Conservation (phyloP, 1,140 invertebrate genomes). For the Pseudoatta argentina region DNA sequence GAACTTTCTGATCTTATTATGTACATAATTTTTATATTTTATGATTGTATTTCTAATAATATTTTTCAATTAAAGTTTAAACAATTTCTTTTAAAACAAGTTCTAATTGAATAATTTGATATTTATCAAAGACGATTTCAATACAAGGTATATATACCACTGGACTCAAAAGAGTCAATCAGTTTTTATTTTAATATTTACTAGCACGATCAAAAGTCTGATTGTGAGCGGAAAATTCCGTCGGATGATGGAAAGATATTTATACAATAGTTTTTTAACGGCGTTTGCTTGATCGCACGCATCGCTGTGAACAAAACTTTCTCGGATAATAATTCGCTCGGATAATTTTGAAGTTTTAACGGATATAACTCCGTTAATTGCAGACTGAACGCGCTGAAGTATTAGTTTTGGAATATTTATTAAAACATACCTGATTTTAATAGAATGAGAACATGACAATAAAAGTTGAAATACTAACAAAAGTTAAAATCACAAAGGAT, state of each 20-base stretch:
- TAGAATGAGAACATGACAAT: background rate
- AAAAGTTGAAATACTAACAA: background rate
- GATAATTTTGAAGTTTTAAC: background rate
- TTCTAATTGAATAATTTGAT: too few species aligned
- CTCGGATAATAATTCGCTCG: conserved; percentile 2
- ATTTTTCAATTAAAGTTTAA: too few species aligned
- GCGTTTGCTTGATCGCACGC: background rate
- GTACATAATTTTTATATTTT: too few species aligned
- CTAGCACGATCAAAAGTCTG: background rate
- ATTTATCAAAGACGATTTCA: too few species aligned
- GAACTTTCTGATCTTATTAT: too few species aligned
- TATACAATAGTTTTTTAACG: background rate
- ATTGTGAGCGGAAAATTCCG: background rate
- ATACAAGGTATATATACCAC: too few species aligned
- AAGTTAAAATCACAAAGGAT: background rate
- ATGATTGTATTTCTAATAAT: too few species aligned
- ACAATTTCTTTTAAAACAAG: too few species aligned
- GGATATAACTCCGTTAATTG: background rate
- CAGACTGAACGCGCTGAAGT: background rate
- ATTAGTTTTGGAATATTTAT: background rate
- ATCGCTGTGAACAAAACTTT: background rate
- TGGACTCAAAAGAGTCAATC: conserved; percentile 8
- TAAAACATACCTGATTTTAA: background rate
- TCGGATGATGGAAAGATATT: background rate
- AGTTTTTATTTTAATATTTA: conserved; percentile 30